These are phyloP conservation scores for Cotesia glomerata DNA, from an alignment of 1,140 invertebrate species.

Conservation along the genomic window DNA sequence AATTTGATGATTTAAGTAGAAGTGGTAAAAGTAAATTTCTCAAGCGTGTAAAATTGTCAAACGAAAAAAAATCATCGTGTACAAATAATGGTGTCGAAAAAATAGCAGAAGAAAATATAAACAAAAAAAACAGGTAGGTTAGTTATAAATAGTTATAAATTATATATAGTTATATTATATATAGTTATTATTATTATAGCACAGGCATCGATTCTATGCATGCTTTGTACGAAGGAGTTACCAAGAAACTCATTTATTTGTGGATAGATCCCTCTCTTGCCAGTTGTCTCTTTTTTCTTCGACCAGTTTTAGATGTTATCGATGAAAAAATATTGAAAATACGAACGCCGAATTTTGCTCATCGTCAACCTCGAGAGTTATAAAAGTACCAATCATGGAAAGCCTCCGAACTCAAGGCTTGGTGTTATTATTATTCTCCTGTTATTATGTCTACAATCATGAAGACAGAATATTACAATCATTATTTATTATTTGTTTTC, in stretches of 20 bases:
- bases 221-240: slow-evolving; percentile 6
- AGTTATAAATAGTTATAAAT: neutral
- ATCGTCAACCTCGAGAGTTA: slow-evolving; percentile 3
- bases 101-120: neutral
- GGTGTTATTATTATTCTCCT: slow-evolving; percentile 13
- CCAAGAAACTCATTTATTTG: slow-evolving; percentile 7
- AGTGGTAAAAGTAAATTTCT: neutral
- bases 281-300: neutral
- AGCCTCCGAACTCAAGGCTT: slow-evolving; percentile 12
- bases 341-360: neutral
- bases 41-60: neutral
- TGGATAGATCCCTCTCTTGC: neutral
- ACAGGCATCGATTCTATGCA: slow-evolving; percentile 14
- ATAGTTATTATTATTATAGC: no score
- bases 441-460: neutral
- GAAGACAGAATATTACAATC: neutral
- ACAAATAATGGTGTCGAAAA: neutral
- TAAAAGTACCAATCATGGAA: neutral
- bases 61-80: neutral
- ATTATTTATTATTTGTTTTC: slow-evolving; percentile 1
- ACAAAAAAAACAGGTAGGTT: neutral
- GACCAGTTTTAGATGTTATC: neutral
- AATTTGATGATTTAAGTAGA: neutral
- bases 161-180: no score
- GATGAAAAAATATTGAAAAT: neutral